A percentile compares a stretch with the other conserved stretches of the same genome.
phyloP scores from a whole-genome alignment of 2,888 invertebrate genomes.

The Papilio protenor region DNA sequence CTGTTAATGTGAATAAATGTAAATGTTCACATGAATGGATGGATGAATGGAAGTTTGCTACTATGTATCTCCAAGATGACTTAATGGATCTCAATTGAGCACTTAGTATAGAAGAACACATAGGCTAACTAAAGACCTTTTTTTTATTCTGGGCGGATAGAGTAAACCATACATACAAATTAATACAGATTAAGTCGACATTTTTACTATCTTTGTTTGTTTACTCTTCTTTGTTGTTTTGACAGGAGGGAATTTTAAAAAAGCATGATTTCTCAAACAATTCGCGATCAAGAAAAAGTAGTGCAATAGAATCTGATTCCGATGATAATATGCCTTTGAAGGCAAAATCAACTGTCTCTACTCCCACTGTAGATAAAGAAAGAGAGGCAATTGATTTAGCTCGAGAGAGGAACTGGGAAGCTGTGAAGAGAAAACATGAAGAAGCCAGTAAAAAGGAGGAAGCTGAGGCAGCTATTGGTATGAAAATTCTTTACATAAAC shows the following conservation, averaged over 20 bases:
- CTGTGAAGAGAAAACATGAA: constrained; percentile 82
- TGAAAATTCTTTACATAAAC: background rate
- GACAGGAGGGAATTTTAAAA: constrained; percentile 76
- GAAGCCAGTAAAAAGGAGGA: constrained; percentile 81
- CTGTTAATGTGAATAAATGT: too few relatives aligned
- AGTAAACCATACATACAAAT: too few relatives aligned
- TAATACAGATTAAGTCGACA: background rate
- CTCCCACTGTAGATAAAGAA: constrained; percentile 75
- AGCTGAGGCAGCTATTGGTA: constrained; percentile 79
- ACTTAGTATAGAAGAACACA: too few relatives aligned
- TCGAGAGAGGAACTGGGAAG: constrained; percentile 83
- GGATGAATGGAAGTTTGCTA: too few relatives aligned
- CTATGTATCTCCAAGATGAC: too few relatives aligned
- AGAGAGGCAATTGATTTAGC: constrained; percentile 82
- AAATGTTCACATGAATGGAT: too few relatives aligned
- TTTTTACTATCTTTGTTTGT: background rate
- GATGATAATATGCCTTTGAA: constrained; percentile 79
- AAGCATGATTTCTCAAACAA: constrained; percentile 73
- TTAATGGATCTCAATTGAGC: too few relatives aligned
- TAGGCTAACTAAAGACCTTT: too few relatives aligned
- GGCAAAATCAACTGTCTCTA: constrained; percentile 65
- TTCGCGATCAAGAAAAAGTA: constrained; percentile 73
- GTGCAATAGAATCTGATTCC: constrained; percentile 77
- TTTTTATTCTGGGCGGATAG: too few relatives aligned
- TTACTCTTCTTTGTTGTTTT: constrained; percentile 21